phyloP scores from a whole-genome alignment of 2,888 invertebrate genomes.

The Epirrita christyi region DNA sequence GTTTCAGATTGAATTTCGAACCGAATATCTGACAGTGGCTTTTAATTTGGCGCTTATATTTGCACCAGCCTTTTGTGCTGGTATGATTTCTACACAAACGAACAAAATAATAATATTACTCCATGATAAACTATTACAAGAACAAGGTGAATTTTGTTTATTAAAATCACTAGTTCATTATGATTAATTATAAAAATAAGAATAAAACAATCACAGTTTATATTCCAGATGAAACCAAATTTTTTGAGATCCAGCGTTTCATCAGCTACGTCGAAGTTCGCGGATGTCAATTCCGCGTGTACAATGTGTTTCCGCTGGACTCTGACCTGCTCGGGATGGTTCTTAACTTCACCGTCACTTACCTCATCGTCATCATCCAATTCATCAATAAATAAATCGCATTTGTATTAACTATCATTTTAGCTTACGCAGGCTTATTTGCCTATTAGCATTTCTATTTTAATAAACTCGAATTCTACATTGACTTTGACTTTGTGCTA shows the following conservation, averaged over 20 bases:
- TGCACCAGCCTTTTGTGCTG: not conserved
- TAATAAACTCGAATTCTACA: too few relatives aligned
- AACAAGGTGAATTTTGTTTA: not conserved
- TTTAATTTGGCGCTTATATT: not conserved
- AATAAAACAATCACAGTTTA: not conserved
- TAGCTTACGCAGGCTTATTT: not conserved
- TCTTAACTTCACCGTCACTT: conserved; percentile 37
- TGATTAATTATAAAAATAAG: too few relatives aligned
- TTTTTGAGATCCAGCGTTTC: conserved; percentile 17
- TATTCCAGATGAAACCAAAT: conserved; percentile 1
- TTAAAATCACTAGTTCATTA: too few relatives aligned
- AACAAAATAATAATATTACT: not conserved
- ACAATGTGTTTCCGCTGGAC: conserved; percentile 39
- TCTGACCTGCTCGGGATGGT: conserved; percentile 29
- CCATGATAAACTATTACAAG: not conserved
- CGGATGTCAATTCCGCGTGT: conserved; percentile 29
- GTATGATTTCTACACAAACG: not conserved
- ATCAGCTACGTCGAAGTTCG: conserved; percentile 35
- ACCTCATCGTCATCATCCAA: conserved; percentile 42
- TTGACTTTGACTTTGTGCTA: too few relatives aligned
- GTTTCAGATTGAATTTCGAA: not conserved
- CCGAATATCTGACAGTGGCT: not conserved
- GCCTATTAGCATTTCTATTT: too few relatives aligned
- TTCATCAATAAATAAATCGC: conserved; percentile 16
- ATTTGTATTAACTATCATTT: not conserved